Percentiles rank a stretch among this genome's conserved stretches.
Evolutionary conservation across 2,888 invertebrate genomes (phyloP).

Genomic region (Taenaris catops): DNA sequence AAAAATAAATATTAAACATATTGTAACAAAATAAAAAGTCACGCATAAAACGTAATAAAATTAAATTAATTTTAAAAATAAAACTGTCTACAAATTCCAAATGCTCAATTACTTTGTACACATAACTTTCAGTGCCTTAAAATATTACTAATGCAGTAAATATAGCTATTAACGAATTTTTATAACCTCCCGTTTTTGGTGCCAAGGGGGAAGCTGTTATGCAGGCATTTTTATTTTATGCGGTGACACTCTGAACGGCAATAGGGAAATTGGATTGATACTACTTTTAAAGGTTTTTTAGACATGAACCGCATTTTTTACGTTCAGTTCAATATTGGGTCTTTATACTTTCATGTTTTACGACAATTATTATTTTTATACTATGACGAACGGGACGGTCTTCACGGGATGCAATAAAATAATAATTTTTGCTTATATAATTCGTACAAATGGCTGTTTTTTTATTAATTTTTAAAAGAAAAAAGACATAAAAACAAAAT

Average conservation of each 20-base stretch:
- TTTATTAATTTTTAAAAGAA: too few species aligned
- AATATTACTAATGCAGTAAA: constrained; percentile 47
- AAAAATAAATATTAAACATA: too few species aligned
- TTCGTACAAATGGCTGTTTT: too few species aligned
- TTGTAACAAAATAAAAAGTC: too few species aligned
- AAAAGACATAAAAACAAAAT: too few species aligned
- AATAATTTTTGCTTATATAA: constrained; percentile 5
- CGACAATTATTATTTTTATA: constrained; percentile 45
- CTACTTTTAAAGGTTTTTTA: constrained; percentile 73
- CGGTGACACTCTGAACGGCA: constrained; percentile 66
- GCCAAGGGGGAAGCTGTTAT: constrained; percentile 53
- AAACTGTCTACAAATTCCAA: too few species aligned
- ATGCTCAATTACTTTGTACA: too few species aligned
- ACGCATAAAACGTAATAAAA: too few species aligned
- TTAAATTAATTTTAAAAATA: too few species aligned
- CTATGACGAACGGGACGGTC: constrained; percentile 15
- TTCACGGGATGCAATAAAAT: constrained; percentile 11
- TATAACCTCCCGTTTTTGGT: constrained; percentile 44
- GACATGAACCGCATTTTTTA: constrained; percentile 56
- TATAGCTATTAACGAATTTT: constrained; percentile 68
- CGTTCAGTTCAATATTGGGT: constrained; percentile 60
- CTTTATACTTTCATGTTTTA: constrained; percentile 41
- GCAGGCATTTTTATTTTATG: constrained; percentile 73
- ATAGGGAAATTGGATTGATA: constrained; percentile 77
- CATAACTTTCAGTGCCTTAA: constrained; percentile 18